A percentile compares a stretch with the other conserved stretches of the same genome.
These are phyloP conservation scores for Tromatobia lineatoria DNA, from an alignment of 2,888 invertebrate genomes.

Conservation along the genomic window DNA sequence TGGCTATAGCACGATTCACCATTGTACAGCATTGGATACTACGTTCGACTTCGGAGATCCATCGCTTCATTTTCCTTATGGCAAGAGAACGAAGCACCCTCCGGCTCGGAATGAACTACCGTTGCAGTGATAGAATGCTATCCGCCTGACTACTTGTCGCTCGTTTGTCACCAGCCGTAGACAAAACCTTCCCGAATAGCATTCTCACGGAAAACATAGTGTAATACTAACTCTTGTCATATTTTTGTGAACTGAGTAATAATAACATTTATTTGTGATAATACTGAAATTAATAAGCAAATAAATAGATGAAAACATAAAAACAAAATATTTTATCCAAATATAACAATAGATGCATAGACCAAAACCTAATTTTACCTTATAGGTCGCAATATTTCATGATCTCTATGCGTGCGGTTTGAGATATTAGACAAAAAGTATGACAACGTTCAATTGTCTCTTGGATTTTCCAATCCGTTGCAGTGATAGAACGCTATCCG, in stretches of 20 bases:
- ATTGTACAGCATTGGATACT: conserved; percentile 30
- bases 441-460: too few relatives aligned
- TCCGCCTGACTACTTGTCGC: conserved; percentile 13
- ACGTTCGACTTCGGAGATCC: conserved; percentile 10
- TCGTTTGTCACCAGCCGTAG: conserved; percentile 23
- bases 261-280: too few relatives aligned
- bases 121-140: conserved; percentile 9
- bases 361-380: too few relatives aligned
- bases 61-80: conserved; percentile 30
- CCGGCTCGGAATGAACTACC: not conserved
- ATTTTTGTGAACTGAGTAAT: too few relatives aligned
- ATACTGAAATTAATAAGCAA: too few relatives aligned
- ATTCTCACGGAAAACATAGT: not conserved
- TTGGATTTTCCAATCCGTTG: not conserved
- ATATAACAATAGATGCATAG: too few relatives aligned
- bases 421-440: not conserved
- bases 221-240: too few relatives aligned
- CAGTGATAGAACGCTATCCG: conserved; percentile 9
- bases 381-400: too few relatives aligned
- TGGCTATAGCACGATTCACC: conserved; percentile 74
- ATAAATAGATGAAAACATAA: too few relatives aligned
- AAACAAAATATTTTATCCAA: too few relatives aligned
- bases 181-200: conserved; percentile 2
- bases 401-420: not conserved
- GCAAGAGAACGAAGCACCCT: conserved; percentile 11